Base-by-base conservation (phyloP, 1,140 invertebrate species). In the Aricia agestis region DNA sequence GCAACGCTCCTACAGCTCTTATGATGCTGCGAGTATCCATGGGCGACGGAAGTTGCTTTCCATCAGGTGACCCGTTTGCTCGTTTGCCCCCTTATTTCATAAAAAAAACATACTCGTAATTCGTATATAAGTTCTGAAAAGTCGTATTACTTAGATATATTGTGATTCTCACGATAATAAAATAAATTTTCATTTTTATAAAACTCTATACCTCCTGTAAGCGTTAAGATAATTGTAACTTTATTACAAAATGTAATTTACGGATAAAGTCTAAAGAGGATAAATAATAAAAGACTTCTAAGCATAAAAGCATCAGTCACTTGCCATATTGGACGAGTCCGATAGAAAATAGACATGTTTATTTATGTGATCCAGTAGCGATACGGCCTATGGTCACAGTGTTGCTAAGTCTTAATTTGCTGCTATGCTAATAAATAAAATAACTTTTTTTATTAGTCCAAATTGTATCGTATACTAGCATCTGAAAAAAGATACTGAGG, bases 321-420 rank as follows among this genome's bases (percentile, higher is more conserved):
- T 13, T 52, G 45, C 45, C 45, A 52, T 52, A 52, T 52, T 52
- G 45, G 45, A 52, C 45, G 13, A 15, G 45, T 52, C 13, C 45
- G 45, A 52, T 52, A 52, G 45, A 52, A 52, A 52, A 52, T 52
- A 52, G 45, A 52, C 45, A 10, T 52, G 45, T 52, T 52, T 52
- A 52, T 52, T 42, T 52, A 9, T 52, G 45, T 52, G 45, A 52
- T 52, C 6, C 45, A 52, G 45, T 52, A 52, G 45, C 45, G 45
- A 52, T 52, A 52, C 45, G 13, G 45, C 10, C 11, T 52, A 36
- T 36, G 36, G 36, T 36, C 36, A 5, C 36, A 36, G 36, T 36
- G 36, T 36, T 36, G 36, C 9, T 9, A 36, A 3, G 25, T 25
- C 36, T 36, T 4, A 7, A 36, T 36, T 36, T 25, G 6, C 36